A percentile compares a stretch with the other conserved stretches of the same genome.
Evolutionary conservation across 2,888 invertebrate genomes (phyloP).

Genomic region (Cacoxenus indagator): DNA sequence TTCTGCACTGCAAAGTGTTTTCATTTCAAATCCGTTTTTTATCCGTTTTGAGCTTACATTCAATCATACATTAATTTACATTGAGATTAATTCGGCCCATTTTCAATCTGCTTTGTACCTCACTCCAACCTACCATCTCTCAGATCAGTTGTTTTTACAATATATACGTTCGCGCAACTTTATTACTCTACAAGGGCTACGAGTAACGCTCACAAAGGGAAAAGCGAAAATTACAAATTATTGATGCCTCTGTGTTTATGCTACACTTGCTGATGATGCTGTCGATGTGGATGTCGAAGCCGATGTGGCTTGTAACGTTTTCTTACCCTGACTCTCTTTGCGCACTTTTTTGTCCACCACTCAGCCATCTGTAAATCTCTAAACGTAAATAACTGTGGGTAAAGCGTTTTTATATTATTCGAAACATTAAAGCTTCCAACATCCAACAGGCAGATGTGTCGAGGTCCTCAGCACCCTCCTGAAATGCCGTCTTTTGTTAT

Average conservation of each 20-base stretch:
- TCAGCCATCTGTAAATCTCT: neutral
- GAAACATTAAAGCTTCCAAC: neutral
- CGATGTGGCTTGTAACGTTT: conserved; percentile 18
- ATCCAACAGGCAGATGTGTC: conserved; percentile 12
- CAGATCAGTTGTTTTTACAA: neutral
- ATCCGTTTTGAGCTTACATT: conserved; percentile 44
- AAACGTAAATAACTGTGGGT: neutral
- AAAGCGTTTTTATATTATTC: neutral
- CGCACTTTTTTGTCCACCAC: neutral
- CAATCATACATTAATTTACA: no score
- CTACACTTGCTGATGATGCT: conserved; percentile 29
- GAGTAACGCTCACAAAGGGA: conserved; percentile 19
- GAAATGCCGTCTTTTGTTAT: conserved; percentile 7
- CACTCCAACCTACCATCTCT: neutral
- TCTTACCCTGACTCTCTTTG: no score
- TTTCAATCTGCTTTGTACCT: neutral
- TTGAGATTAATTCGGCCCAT: no score
- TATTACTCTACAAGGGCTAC: neutral
- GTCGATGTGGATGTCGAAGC: conserved; percentile 24
- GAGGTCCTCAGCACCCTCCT: conserved; percentile 8
- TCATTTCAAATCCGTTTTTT: conserved; percentile 44
- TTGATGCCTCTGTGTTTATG: conserved; percentile 47
- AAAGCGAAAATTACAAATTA: conserved; percentile 55
- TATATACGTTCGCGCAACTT: neutral
- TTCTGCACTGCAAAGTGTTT: neutral